Evolutionary conservation across 2,797 vertebrate genomes (phyloP).

Genomic region (Eleutherodactylus coqui): DNA sequence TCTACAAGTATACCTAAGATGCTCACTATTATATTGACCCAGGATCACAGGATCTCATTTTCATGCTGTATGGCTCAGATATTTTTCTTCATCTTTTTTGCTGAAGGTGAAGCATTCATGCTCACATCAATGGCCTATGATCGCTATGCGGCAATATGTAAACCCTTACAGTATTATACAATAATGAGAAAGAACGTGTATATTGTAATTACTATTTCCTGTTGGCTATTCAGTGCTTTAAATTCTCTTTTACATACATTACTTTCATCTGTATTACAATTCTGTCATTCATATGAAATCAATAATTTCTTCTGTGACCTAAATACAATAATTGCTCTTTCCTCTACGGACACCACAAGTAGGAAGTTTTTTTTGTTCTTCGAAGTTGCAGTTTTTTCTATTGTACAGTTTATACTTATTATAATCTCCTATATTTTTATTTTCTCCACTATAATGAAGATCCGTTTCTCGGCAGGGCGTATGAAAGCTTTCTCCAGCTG

Average conservation of each 20-base stretch:
- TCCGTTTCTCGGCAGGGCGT: neutral
- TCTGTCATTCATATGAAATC: neutral
- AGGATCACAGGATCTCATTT: conserved; percentile 1
- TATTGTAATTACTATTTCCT: neutral
- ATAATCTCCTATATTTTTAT: conserved; percentile 6
- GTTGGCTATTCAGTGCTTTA: neutral
- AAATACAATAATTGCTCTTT: neutral
- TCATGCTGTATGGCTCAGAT: neutral
- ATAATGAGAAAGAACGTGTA: neutral
- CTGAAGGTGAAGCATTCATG: neutral
- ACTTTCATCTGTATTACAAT: neutral
- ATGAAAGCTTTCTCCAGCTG: conserved; percentile 43
- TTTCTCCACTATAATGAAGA: conserved; percentile 12
- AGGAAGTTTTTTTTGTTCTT: neutral
- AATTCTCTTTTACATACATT: neutral
- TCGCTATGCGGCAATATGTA: conserved; percentile 40
- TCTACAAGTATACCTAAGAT: neutral
- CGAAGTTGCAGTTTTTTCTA: neutral
- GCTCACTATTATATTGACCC: neutral
- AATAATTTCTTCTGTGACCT: conserved; percentile 50
- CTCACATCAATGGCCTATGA: conserved; percentile 49
- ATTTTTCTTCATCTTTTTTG: conserved; percentile 3
- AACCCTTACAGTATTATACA: neutral
- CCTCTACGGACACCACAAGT: neutral
- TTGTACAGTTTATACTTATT: neutral